Percentiles rank a stretch among this genome's conserved stretches.
Conservation (phyloP, 2,888 invertebrate species). For the Meiosimyza decipiens region DNA sequence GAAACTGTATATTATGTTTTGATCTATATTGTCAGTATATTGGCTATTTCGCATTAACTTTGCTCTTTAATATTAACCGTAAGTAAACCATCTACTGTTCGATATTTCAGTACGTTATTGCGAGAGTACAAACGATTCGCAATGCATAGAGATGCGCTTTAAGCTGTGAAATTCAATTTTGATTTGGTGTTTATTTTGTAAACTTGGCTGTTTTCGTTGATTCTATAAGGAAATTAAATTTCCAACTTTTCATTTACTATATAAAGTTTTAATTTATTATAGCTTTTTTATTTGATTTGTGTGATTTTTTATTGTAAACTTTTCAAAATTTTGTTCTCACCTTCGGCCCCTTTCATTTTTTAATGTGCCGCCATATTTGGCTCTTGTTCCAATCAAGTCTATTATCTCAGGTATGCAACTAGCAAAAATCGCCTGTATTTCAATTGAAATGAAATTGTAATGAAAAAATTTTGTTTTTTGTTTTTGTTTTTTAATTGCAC, state of each 20-base stretch:
- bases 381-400: slow-evolving; percentile 99
- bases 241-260: no score
- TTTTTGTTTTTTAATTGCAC: no score
- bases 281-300: slow-evolving; percentile 48
- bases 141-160: no score
- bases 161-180: slow-evolving; percentile 62
- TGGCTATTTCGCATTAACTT: no score
- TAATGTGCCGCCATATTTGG: slow-evolving; percentile 99
- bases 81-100: no score
- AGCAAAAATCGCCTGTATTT: slow-evolving; percentile 97
- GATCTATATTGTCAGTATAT: no score
- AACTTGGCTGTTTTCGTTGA: slow-evolving; percentile 43
- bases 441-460: slow-evolving; percentile 42
- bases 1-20: no score
- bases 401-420: slow-evolving; percentile 99
- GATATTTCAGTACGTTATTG: no score
- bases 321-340: slow-evolving; percentile 74
- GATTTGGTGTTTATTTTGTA: slow-evolving; percentile 63
- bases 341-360: slow-evolving; percentile 99
- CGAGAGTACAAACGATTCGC: no score
- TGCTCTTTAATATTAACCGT: no score
- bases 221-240: slow-evolving; percentile 38
- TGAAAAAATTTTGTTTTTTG: background rate
- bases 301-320: slow-evolving; percentile 49
- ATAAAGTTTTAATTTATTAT: slow-evolving; percentile 37